phyloP scores from a whole-genome alignment of 1,140 invertebrate species.

The Lepidurus packardi region DNA sequence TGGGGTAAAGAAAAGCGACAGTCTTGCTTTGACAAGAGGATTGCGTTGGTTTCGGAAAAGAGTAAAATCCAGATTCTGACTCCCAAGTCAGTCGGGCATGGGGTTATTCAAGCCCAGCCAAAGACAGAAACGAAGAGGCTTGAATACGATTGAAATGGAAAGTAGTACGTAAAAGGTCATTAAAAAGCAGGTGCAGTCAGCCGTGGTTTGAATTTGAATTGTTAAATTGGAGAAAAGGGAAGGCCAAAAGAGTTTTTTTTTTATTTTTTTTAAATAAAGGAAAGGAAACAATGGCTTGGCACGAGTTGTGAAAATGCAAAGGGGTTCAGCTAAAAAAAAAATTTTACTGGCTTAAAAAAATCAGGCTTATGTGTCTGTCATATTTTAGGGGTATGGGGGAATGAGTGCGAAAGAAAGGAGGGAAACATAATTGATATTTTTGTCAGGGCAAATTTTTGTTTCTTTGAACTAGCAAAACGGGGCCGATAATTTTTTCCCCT shows the following conservation, averaged over 20 bases:
- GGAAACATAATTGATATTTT: too few relatives aligned
- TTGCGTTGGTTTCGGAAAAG: neutral
- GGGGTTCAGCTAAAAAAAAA: neutral
- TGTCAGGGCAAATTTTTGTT: too few relatives aligned
- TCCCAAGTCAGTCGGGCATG: too few relatives aligned
- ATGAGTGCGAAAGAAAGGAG: too few relatives aligned
- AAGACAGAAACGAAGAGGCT: neutral
- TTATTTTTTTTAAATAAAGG: too few relatives aligned
- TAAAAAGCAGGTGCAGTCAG: constrained; percentile 10
- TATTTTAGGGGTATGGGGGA: too few relatives aligned
- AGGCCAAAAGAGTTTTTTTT: neutral
- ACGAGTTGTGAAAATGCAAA: neutral
- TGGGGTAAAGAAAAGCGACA: neutral
- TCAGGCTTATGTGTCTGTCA: neutral
- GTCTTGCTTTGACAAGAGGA: neutral
- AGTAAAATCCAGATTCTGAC: neutral
- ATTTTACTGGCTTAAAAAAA: neutral
- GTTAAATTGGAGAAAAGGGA: constrained; percentile 5
- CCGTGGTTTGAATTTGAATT: constrained; percentile 18
- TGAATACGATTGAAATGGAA: constrained; percentile 22
- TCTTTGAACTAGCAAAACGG: too few relatives aligned
- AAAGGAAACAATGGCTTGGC: constrained; percentile 11
- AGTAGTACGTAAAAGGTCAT: constrained; percentile 19
- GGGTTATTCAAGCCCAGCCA: too few relatives aligned
- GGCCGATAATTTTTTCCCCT: too few relatives aligned